Conservation (phyloP, 1,140 invertebrate species). For the Zelostemma sp. region DNA sequence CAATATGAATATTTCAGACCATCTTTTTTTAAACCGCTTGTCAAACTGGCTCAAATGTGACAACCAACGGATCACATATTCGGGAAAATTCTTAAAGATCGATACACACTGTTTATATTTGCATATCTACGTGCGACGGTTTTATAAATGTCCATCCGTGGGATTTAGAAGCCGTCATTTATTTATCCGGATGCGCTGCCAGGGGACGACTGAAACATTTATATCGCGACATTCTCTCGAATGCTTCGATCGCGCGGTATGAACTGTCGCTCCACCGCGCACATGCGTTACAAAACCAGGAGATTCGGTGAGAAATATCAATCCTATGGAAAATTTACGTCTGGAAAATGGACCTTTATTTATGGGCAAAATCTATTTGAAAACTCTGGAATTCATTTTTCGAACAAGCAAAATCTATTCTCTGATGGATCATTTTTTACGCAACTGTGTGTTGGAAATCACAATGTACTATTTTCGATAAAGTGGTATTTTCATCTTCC, state of each 20-base stretch:
- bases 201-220: slow-evolving; percentile 19
- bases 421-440: slow-evolving; percentile 26
- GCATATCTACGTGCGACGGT: not conserved
- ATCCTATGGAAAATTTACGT: slow-evolving; percentile 37
- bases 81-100: not conserved
- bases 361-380: slow-evolving; percentile 34
- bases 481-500: too few species aligned
- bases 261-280: slow-evolving; percentile 26
- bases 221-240: slow-evolving; percentile 25
- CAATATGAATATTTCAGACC: too few species aligned
- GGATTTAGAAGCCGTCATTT: slow-evolving; percentile 4
- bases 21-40: too few species aligned
- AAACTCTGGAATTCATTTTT: slow-evolving; percentile 19
- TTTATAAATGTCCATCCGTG: not conserved
- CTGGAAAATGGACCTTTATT: slow-evolving; percentile 42
- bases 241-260: slow-evolving; percentile 32
- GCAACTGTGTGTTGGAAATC: too few species aligned
- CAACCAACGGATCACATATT: too few species aligned
- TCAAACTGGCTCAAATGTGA: too few species aligned
- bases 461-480: too few species aligned
- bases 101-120: not conserved
- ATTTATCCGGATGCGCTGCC: not conserved
- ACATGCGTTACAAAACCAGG: slow-evolving; percentile 20
- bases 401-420: slow-evolving; percentile 15
- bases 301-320: slow-evolving; percentile 43